Evolutionary conservation across 2,888 invertebrate genomes (phyloP).

Genomic region (Rhagonycha fulva): DNA sequence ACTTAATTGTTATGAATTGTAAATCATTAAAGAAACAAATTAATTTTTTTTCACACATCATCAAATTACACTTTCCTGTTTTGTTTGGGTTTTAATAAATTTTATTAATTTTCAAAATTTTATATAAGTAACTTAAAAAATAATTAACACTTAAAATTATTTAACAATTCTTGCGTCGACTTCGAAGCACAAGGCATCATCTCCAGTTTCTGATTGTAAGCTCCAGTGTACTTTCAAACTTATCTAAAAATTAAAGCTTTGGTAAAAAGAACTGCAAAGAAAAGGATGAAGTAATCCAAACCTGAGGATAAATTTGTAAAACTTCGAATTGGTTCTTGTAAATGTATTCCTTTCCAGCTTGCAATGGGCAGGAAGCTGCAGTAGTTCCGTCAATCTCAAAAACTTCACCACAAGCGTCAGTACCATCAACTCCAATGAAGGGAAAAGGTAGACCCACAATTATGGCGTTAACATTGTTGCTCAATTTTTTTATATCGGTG

Average conservation of each 20-base stretch:
- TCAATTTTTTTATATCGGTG: constrained; percentile 4
- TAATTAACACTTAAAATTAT: constrained; percentile 27
- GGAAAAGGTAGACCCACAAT: constrained; percentile 69
- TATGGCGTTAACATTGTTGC: constrained; percentile 65
- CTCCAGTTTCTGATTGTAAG: constrained; percentile 54
- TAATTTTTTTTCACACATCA: too few species aligned
- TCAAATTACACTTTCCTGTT: too few species aligned
- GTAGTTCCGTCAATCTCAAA: constrained; percentile 62
- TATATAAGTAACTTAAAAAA: not conserved
- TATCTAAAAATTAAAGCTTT: constrained; percentile 56
- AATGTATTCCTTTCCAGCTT: constrained; percentile 68
- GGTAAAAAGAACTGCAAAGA: not conserved
- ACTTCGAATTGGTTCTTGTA: constrained; percentile 70
- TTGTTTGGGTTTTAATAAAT: not conserved
- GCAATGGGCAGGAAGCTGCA: constrained; percentile 68
- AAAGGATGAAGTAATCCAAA: constrained; percentile 35
- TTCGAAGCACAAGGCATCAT: constrained; percentile 68
- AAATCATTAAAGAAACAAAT: too few species aligned
- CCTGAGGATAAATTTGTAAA: constrained; percentile 60
- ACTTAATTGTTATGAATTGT: too few species aligned
- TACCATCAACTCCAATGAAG: constrained; percentile 78
- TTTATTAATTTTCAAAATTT: not conserved
- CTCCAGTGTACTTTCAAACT: constrained; percentile 68
- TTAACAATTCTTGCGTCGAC: constrained; percentile 66
- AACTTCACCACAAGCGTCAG: constrained; percentile 68